Evolutionary conservation across 2,888 invertebrate genomes (phyloP).

Genomic region (Macrosoma leucophasiata): DNA sequence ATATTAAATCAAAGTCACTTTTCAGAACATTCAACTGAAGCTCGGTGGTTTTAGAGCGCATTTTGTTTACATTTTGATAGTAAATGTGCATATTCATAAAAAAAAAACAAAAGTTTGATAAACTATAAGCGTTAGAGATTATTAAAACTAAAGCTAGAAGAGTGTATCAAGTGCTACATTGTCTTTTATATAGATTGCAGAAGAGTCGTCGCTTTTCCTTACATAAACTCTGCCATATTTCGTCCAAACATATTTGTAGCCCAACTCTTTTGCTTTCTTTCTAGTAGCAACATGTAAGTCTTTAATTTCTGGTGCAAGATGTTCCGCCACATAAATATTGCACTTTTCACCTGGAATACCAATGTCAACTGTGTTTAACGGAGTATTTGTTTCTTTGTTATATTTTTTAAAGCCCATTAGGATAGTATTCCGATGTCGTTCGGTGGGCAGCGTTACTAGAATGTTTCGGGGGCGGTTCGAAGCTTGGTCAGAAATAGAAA

Average conservation of each 20-base stretch:
- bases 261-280: too few relatives aligned
- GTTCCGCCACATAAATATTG: slow-evolving; percentile 10
- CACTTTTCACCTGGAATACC: slow-evolving; percentile 5
- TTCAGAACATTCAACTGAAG: too few relatives aligned
- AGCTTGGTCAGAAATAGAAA: too few relatives aligned
- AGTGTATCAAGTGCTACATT: too few relatives aligned
- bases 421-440: slow-evolving; percentile 3
- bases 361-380: slow-evolving; percentile 5
- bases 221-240: too few relatives aligned
- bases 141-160: slow-evolving; percentile 3
- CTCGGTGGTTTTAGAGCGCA: too few relatives aligned
- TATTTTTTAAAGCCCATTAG: not conserved
- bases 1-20: too few relatives aligned
- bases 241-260: too few relatives aligned
- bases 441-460: slow-evolving; percentile 8
- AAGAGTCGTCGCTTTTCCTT: too few relatives aligned
- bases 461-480: slow-evolving; percentile 9
- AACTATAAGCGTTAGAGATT: slow-evolving; percentile 5
- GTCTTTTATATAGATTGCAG: too few relatives aligned
- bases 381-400: too few relatives aligned
- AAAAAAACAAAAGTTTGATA: slow-evolving; percentile 5
- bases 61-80: slow-evolving; percentile 10
- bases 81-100: slow-evolving; percentile 2
- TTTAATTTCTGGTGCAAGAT: too few relatives aligned
- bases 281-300: slow-evolving; percentile 9